Evolutionary conservation across 2,113 vertebrate genomes (phyloP).

Genomic region (Catagonus wagneri): DNA sequence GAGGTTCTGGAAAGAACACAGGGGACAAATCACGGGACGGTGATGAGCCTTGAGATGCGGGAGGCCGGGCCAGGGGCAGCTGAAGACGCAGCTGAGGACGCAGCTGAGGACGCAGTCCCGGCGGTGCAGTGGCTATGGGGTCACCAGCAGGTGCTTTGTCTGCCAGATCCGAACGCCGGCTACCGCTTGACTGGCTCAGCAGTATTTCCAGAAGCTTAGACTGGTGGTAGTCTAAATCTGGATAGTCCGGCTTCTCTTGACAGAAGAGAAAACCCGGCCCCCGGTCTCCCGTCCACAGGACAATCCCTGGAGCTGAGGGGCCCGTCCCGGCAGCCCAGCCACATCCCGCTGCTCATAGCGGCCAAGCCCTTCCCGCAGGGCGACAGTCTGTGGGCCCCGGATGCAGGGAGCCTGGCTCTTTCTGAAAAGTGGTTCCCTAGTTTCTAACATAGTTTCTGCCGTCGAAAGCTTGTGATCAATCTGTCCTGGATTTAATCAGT

Average conservation of each 20-base stretch:
- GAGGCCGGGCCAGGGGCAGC: too few relatives aligned
- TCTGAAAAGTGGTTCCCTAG: not conserved
- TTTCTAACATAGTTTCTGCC: not conserved
- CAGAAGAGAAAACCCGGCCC: not conserved
- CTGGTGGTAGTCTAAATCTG: not conserved
- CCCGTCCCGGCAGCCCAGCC: not conserved
- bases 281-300: not conserved
- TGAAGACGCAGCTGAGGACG: too few relatives aligned
- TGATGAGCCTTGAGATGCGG: too few relatives aligned
- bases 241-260: not conserved
- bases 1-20: too few relatives aligned
- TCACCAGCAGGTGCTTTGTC: too few relatives aligned
- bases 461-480: too few relatives aligned
- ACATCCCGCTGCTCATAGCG: not conserved
- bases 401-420: not conserved
- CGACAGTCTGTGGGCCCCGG: accelerated
- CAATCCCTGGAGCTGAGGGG: not conserved
- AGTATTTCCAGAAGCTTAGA: not conserved
- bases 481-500: not conserved
- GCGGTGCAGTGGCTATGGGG: too few relatives aligned
- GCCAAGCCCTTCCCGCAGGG: not conserved
- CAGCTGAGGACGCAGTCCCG: too few relatives aligned
- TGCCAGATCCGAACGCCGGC: too few relatives aligned
- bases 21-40: too few relatives aligned
- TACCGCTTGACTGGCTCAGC: too few relatives aligned